Evolutionary conservation across 1,140 invertebrate species (phyloP), one percentile per base, ranked within the genome.

Genomic region (Pygmarrhopalites habei): DNA sequence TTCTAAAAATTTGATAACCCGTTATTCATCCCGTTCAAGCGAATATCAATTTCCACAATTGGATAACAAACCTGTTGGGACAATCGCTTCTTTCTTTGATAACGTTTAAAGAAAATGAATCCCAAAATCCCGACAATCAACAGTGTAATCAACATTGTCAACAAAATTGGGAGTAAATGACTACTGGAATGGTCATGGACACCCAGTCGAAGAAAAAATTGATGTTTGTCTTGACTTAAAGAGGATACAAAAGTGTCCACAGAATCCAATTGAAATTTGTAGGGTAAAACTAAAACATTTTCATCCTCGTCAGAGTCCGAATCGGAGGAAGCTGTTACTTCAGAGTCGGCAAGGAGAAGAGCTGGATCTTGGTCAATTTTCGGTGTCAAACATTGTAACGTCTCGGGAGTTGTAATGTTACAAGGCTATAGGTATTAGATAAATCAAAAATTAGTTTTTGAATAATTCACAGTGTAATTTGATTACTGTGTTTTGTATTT

Each of bases 221-320:
- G 26, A 23, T 55, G 51, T 26, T 55, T 12, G 12, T 28, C 51
- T 32, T 28, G 5, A 10, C 23, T 10, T 12, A 28, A 15, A 21
- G 5, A 12, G 12, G 25, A 29, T 28, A 55, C 14, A 32, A 7
- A 55, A 55, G 51, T 55, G 51, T 55, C 51, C 5, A 55, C 51
- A 10, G 23, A 12, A 23, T 55, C 51, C 51, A 55, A 21, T 5
- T 7, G 12, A 32, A 55, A 55, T 21, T 55, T 55, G 51, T 29
- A 55, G 12, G 25, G 25, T 7, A 55, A 26, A 21, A 55, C 29
- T 17, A 55, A 14, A 28, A 55, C 21, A 10, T 49, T 21, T 21
- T 14, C 47, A 15, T 55, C 51, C 10, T 29, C 25, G 5, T 32
- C 51, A 32, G 5, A 17, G 17, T 55, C 29, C 29, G 10, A 7